Evolutionary conservation across 2,113 vertebrate species (phyloP).

Genomic region (Eulemur rufifrons): DNA sequence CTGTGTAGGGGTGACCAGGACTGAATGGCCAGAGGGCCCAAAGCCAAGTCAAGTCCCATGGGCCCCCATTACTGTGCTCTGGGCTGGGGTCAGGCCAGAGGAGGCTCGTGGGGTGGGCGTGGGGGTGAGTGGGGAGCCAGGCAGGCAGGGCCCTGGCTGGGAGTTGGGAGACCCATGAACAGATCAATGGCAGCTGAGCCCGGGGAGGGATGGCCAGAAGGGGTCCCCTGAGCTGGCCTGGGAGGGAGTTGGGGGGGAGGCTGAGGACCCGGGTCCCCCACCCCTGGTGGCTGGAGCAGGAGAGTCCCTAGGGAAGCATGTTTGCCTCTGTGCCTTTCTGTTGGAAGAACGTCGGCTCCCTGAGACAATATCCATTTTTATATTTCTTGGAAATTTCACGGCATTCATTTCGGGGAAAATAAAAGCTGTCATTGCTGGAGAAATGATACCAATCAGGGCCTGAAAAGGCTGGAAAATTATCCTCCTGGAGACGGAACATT

Average conservation of each 20-base stretch:
- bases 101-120: not conserved
- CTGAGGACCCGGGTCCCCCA: not conserved
- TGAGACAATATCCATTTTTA: slow-evolving; percentile 83
- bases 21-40: not conserved
- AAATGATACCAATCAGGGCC: slow-evolving; percentile 90
- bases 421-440: slow-evolving; percentile 89
- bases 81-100: not conserved
- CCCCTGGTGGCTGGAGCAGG: not conserved
- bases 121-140: not conserved
- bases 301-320: not conserved
- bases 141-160: not conserved
- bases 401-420: slow-evolving; percentile 89
- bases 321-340: slow-evolving; percentile 42
- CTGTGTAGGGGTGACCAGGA: not conserved
- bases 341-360: slow-evolving; percentile 60
- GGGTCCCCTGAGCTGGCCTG: not conserved
- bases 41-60: not conserved
- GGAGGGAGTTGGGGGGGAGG: not conserved
- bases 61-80: not conserved
- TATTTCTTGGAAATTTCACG: slow-evolving; percentile 89
- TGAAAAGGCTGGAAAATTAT: slow-evolving; percentile 90
- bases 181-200: not conserved
- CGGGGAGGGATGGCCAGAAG: not conserved
- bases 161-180: not conserved
- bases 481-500: slow-evolving; percentile 85